These are phyloP conservation scores for Protaetia brevitarsis DNA, from an alignment of 1,140 invertebrate genomes.

Conservation along the genomic window DNA sequence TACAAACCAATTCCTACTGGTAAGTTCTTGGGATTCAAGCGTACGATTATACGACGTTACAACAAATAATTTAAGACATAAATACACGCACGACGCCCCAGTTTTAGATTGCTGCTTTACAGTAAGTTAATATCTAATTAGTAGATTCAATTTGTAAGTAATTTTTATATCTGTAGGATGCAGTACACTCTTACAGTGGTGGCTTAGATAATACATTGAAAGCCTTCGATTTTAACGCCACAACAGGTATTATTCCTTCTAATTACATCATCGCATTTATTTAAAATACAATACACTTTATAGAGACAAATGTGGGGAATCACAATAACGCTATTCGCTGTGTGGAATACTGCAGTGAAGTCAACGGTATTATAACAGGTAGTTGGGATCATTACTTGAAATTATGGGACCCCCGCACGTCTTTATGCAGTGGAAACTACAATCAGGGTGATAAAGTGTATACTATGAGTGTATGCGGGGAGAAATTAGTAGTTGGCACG, in stretches of 20 bases:
- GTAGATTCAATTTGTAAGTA: slow-evolving; percentile 21
- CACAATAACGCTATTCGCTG: slow-evolving; percentile 90
- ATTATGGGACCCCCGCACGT: slow-evolving; percentile 89
- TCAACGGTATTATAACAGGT: slow-evolving; percentile 90
- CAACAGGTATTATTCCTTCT: slow-evolving; percentile 56
- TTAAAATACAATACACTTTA: slow-evolving; percentile 2
- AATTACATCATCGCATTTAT: background rate
- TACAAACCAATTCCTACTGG: slow-evolving; percentile 87
- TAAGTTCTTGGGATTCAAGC: slow-evolving; percentile 92
- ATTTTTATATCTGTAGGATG: slow-evolving; percentile 65
- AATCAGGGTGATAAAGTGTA: slow-evolving; percentile 86
- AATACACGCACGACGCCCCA: slow-evolving; percentile 81
- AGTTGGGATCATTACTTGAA: slow-evolving; percentile 96
- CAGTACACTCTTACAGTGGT: slow-evolving; percentile 90
- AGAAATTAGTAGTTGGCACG: slow-evolving; percentile 95
- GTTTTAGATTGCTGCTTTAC: slow-evolving; percentile 93
- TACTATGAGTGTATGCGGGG: slow-evolving; percentile 91
- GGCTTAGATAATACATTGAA: slow-evolving; percentile 89
- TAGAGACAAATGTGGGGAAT: slow-evolving; percentile 78
- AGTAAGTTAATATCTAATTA: slow-evolving; percentile 58
- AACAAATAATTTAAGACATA: slow-evolving; percentile 79
- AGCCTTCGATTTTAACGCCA: slow-evolving; percentile 88
- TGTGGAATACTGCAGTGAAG: slow-evolving; percentile 87
- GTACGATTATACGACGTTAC: slow-evolving; percentile 91
- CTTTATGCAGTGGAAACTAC: slow-evolving; percentile 81